Conservation (phyloP, 2,888 invertebrate species). For the Achlya flavicornis region DNA sequence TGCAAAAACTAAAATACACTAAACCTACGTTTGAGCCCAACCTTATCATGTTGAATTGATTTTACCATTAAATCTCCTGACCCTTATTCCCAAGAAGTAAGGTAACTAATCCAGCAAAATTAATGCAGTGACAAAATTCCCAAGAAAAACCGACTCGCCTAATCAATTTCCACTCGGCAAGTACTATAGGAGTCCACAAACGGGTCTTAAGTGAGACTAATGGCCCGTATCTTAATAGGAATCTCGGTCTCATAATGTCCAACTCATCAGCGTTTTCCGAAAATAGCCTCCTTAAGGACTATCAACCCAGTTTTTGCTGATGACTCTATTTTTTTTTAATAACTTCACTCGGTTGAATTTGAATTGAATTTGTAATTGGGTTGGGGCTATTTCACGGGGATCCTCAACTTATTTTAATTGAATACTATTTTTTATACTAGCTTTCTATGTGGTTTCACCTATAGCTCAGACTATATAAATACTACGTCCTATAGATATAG, state of each 20-base stretch:
- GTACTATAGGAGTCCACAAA: conserved; percentile 39
- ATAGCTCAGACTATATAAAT: no score
- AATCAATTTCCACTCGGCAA: conserved; percentile 25
- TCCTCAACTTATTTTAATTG: not conserved
- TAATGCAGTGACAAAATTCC: conserved; percentile 17
- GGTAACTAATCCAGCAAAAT: no score
- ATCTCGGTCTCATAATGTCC: conserved; percentile 79
- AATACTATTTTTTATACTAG: no score
- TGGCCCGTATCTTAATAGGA: conserved; percentile 80
- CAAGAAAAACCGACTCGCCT: conserved; percentile 18
- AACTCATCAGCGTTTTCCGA: conserved; percentile 80
- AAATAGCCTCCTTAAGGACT: conserved; percentile 61
- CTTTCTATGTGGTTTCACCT: not conserved
- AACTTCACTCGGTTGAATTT: conserved; percentile 54
- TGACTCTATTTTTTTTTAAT: conserved; percentile 68
- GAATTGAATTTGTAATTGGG: conserved; percentile 52
- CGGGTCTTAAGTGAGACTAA: conserved; percentile 68
- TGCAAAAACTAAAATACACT: no score
- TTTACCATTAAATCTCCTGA: no score
- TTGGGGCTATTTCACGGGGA: conserved; percentile 22
- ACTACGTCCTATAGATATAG: no score
- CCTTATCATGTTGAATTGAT: no score
- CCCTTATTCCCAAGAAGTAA: no score
- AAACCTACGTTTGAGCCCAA: no score
- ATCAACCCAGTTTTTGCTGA: conserved; percentile 61